Base-by-base conservation (phyloP, 2,113 vertebrate genomes). In the Pseudonaja textilis region DNA sequence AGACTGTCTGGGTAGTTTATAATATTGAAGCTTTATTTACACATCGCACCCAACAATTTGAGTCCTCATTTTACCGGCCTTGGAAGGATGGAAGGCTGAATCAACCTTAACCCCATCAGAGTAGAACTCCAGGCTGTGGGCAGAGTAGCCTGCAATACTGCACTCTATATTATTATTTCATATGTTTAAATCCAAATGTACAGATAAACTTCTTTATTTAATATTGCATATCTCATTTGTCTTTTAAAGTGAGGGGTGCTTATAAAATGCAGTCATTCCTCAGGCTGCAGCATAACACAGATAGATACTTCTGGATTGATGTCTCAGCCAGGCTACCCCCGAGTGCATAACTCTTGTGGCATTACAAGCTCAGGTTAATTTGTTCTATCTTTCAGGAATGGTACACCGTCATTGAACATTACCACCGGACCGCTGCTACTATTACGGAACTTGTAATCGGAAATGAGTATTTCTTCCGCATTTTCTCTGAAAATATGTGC, bases 401-500 rank as follows among this genome's bases (percentile, higher is more conserved):
- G 98, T 98, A 98, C 96, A 98, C 98, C 0, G 98, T 98, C 59
- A 97, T 99, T 0, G 99, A 99, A 96, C 99, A 99, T 94, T 99
- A 99, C 95, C 99, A 99, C 97, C 98, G 99, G 95, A 99, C 97
- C 94, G 98, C 96, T 18, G 98, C 99, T 94, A 99, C 99, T 96
- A 98, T 99, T 94, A 98, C 98, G 0, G 99, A 99, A 85, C 98
- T 99, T 93, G 98, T 99, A 96, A 98, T 99, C 47, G 99, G 99
- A 26, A 99, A 99, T 0, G 99, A 99, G 90, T 99, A 99, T 95
- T 99, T 98, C 96, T 99, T 99, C 98, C 98, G 99, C 50, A 96
- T 99, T 96, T 99, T 98, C 47, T 96, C 99, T 2, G 99, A 99
- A 95, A 99, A 99, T 95, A 99, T 99, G 98, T 99, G 99, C 0